Evolutionary conservation across 23 tunicate species (phyloP), one percentile per base, ranked within the genome.

Genomic region (Ciona savignyi): DNA sequence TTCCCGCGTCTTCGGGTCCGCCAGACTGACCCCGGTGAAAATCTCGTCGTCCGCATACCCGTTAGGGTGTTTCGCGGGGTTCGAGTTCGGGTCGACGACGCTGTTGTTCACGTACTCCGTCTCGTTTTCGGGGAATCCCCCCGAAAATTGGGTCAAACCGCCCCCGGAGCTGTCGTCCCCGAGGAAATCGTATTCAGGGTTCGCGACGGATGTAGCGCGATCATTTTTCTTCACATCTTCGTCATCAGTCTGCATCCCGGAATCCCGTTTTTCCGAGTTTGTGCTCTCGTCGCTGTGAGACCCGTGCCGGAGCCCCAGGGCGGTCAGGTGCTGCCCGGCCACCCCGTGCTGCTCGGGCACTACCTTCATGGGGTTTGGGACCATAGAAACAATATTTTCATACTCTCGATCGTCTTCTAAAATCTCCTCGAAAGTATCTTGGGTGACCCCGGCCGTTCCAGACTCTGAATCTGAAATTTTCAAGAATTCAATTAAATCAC

Each of bases 221-320:
- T 6, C 56, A 33, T 79, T 74, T 27, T 77, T 85, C 62, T 82
- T 69, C 49, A 67, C 82, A 2, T 32, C 34, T 21, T 81, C 96
- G 32, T 88, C 96, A 27, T 80, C 96, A 2, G 96, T 76, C 34
- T 81, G 96, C 75, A 88, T 66, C 30, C 96, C 96, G 60, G 96
- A 88, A 73, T 88, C 96, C 22, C 88, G 76, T 49, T 88, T 81
- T 33, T 68, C 87, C 0, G 96, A 88, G 0, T 63, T 33, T 11
- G 64, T 51, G 33, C 85, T 84, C 1, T 77, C 96, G 0, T 71
- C 78, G 70, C 84, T 73, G 70, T 73, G 56, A 42, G 56, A 42
- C 11, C 56, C 56, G 15, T 15, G 56, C 56, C 56, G 56, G 56
- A 42, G 56, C 9, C 56, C 56, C 11, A 42, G 9, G 9, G 9